A percentile compares a stretch with the other conserved stretches of the same genome.
These are phyloP conservation scores for Ormia ochracea DNA, from an alignment of 2,888 invertebrate genomes.

Conservation along the genomic window DNA sequence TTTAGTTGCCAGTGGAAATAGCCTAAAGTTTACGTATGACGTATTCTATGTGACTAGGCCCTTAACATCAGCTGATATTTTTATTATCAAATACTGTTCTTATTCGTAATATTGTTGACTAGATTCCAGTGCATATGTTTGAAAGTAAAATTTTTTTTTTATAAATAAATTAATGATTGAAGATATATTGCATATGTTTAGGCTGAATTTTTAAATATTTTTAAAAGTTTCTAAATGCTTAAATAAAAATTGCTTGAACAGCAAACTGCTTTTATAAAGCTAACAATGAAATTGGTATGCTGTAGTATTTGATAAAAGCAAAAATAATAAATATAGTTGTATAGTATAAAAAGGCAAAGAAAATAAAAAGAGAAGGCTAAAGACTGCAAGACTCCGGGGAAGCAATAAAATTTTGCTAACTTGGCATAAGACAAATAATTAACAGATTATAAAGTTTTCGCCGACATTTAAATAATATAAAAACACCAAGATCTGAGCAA, in stretches of 20 bases:
- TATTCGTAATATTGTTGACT: no score
- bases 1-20: no score
- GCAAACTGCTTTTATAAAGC: neutral
- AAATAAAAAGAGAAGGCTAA: slow-evolving; percentile 17
- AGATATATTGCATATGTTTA: no score
- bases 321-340: slow-evolving; percentile 39
- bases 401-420: slow-evolving; percentile 66
- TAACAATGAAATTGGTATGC: neutral
- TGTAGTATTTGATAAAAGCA: slow-evolving; percentile 10
- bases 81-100: no score
- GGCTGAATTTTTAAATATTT: no score
- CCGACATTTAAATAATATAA: slow-evolving; percentile 65
- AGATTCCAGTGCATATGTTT: no score
- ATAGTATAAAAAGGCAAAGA: neutral
- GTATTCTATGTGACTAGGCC: no score
- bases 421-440: slow-evolving; percentile 71
- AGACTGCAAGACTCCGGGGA: slow-evolving; percentile 57
- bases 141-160: no score
- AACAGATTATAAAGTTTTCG: slow-evolving; percentile 71
- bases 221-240: neutral
- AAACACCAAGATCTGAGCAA: slow-evolving; percentile 42
- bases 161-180: no score
- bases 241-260: neutral
- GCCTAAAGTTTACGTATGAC: no score
- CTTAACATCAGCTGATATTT: no score